Percentiles rank a stretch among this genome's conserved stretches.
Evolutionary conservation across 2,888 invertebrate genomes (phyloP).

Genomic region (Eupithecia subfuscata): DNA sequence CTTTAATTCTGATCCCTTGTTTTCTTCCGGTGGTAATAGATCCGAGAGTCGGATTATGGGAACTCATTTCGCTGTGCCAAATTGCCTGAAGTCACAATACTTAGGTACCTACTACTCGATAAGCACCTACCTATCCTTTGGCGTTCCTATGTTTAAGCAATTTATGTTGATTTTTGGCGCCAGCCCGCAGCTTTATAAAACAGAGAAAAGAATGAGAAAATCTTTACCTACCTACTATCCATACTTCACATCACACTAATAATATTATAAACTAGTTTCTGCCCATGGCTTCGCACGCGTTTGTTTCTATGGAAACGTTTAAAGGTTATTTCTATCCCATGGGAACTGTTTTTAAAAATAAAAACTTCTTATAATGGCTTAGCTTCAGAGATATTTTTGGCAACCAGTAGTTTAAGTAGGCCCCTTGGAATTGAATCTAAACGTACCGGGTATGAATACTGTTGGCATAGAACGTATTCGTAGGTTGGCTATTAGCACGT

Average conservation of each 20-base stretch:
- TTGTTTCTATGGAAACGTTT: too few species aligned
- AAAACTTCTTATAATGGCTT: too few species aligned
- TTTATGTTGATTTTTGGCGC: background rate
- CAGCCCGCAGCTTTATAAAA: background rate
- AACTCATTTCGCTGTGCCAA: constrained; percentile 65
- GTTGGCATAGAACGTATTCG: background rate
- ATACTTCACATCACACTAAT: too few species aligned
- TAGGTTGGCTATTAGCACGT: background rate
- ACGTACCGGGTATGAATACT: background rate
- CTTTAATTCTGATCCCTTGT: constrained; percentile 78
- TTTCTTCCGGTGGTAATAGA: constrained; percentile 69
- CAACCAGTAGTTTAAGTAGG: background rate
- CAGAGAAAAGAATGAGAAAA: too few species aligned
- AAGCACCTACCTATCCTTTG: background rate
- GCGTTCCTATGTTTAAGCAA: background rate
- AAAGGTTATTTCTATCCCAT: too few species aligned
- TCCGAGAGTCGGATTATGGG: constrained; percentile 69
- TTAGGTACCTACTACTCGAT: background rate
- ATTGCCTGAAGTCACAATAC: constrained; percentile 54
- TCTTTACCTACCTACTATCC: too few species aligned
- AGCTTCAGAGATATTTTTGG: background rate
- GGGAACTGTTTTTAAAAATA: too few species aligned
- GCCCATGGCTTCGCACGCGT: too few species aligned
- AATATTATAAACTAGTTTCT: too few species aligned
- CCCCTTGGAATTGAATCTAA: constrained; percentile 1